Evolutionary conservation across 2,888 invertebrate genomes (phyloP).

Genomic region (Epinotia ramella): DNA sequence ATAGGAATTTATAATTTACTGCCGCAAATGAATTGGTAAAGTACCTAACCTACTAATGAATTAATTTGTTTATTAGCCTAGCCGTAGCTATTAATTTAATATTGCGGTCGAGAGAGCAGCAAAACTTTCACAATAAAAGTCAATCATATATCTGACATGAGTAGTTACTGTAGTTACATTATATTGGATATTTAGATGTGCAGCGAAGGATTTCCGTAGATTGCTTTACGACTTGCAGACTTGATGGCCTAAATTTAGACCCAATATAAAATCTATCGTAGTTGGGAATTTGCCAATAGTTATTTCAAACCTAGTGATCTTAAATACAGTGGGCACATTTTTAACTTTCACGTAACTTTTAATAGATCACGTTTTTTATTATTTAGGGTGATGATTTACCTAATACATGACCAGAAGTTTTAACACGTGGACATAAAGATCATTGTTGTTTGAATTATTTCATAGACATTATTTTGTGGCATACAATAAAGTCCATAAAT

Average conservation of each 20-base stretch:
- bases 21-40: background rate
- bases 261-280: background rate
- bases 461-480: conserved; percentile 7
- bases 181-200: no score
- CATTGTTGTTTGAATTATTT: conserved; percentile 4
- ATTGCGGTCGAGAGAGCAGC: no score
- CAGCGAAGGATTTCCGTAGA: background rate
- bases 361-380: background rate
- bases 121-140: no score
- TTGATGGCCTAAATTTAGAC: conserved; percentile 33
- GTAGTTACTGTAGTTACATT: no score
- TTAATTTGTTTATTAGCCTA: background rate
- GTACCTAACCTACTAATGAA: background rate
- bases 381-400: conserved; percentile 7
- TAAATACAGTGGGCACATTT: background rate
- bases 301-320: background rate
- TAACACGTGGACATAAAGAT: background rate
- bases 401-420: background rate
- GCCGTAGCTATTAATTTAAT: no score
- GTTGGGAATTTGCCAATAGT: conserved; percentile 33
- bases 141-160: background rate
- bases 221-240: conserved; percentile 9
- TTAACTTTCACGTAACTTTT: background rate
- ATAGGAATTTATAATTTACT: background rate
- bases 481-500: background rate